These are phyloP conservation scores for Mormyrus proboscirostris DNA, from an alignment of 2,797 vertebrate genomes.

Conservation along the genomic window DNA sequence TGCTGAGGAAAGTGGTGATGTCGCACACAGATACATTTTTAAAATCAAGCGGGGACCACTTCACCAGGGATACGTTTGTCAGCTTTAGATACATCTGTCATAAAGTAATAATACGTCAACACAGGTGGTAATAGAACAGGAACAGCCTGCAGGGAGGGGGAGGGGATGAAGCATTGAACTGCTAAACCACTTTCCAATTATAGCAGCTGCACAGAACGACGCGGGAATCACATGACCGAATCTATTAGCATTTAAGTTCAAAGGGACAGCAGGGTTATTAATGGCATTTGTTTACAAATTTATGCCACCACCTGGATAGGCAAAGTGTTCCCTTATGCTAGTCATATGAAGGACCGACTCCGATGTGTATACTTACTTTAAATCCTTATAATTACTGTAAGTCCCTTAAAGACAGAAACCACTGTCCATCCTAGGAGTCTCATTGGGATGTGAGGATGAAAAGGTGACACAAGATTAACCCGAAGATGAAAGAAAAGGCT, in stretches of 20 bases:
- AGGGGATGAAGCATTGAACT: not conserved
- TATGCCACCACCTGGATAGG: constrained; percentile 6
- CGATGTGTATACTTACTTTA: not conserved
- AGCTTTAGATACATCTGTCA: not conserved
- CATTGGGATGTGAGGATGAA: not conserved
- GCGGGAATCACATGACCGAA: constrained; percentile 12
- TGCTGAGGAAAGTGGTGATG: not conserved
- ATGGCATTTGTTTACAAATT: constrained; percentile 21
- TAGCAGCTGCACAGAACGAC: not conserved
- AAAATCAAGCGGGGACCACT: not conserved
- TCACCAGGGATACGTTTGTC: not conserved
- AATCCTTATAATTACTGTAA: not conserved
- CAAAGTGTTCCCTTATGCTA: not conserved
- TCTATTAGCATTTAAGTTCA: constrained; percentile 27
- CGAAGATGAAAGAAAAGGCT: not conserved
- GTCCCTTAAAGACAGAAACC: not conserved
- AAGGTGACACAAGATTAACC: not conserved
- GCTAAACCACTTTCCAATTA: constrained; percentile 11
- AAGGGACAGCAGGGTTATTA: constrained; percentile 9
- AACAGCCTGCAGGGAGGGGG: not conserved
- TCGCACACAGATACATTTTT: not conserved
- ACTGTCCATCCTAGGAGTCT: not conserved
- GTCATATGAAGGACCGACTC: not conserved
- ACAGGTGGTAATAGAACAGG: not conserved
- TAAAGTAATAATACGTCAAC: not conserved